phyloP scores from a whole-genome alignment of 2,888 invertebrate genomes.

The Entomobrya multifasciata region DNA sequence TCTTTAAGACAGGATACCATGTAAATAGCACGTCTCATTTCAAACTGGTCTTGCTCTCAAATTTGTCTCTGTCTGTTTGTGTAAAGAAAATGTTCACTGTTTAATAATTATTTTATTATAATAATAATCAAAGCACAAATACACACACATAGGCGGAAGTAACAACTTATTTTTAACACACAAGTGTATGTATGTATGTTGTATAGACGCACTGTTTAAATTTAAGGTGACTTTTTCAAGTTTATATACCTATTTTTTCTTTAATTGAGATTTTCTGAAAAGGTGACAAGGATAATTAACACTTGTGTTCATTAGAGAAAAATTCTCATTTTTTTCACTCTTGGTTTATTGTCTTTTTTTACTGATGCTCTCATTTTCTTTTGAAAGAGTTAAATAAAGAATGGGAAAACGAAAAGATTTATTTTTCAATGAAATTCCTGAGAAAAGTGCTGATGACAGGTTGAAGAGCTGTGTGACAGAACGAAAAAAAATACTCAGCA shows the following conservation, averaged over 20 bases:
- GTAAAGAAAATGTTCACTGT: conserved; percentile 2
- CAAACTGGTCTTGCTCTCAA: conserved; percentile 31
- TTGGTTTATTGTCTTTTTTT: not conserved
- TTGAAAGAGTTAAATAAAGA: not conserved
- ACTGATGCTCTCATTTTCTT: not conserved
- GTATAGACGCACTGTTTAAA: not conserved
- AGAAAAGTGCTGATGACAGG: conserved; percentile 66
- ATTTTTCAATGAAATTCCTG: conserved; percentile 64
- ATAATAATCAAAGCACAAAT: not conserved
- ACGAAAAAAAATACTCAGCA: conserved; percentile 1
- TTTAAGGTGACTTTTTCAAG: not conserved
- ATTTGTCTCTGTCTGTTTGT: conserved; percentile 60
- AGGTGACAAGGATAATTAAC: conserved; percentile 41
- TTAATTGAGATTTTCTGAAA: conserved; percentile 22
- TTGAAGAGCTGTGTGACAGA: conserved; percentile 48
- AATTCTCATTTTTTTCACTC: too few relatives aligned
- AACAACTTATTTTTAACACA: not conserved
- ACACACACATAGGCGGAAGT: not conserved
- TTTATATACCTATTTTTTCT: not conserved
- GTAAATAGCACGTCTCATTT: conserved; percentile 45
- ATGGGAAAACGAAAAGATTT: not conserved
- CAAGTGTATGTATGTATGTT: too few relatives aligned
- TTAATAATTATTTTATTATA: not conserved
- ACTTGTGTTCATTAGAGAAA: not conserved
- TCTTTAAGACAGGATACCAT: not conserved